Evolutionary conservation across 2,113 vertebrate genomes (phyloP), one percentile per base, ranked within the genome.

Genomic region (Dasyprocta punctata): DNA sequence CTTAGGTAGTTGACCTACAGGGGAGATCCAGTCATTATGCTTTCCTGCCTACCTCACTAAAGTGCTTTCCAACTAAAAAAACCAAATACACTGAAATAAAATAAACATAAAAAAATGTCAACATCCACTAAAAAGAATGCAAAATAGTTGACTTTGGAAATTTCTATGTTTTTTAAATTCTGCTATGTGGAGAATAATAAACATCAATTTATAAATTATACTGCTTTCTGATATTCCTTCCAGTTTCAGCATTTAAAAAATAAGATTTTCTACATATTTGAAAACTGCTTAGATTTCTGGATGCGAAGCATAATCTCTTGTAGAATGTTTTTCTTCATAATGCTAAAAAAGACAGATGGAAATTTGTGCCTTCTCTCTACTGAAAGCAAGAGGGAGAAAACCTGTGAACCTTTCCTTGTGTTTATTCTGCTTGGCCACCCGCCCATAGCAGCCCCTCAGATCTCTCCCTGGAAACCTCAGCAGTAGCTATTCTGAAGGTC

Each of bases 401-500:
- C 1, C 56, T 86, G 75, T 54, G 36, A 97, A 58, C 54, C 63
- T 73, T 92, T 94, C 90, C 22, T 7, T 96, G 95, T 82, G 63
- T 95, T 97, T 97, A 67, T 73, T 97, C 94, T 92, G 71, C 63
- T 28, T 97, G 92, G 69, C 96, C 95, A 97, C 96, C 87, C 41
- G 92, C 94, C 96, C 96, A 58, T 63, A 90, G 94, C 95, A 95
- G 93, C 80, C 88, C 92, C 97, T 98, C 90, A 97, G 96, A 98
- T 98, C 93, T 96, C 87, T 94, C 95, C 93, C 90, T 83, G 69
- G 91, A 91, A 98, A 96, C 86, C 52, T 0, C 67, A 89, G 90
- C 49, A 28, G 56, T 95, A 92, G 90, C 88, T 85, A 81, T 97
- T 96, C 81, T 95, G 93, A 98, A 97, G 97, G 98, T 98, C 97